Evolutionary conservation across 2,888 invertebrate species (phyloP).

Genomic region (Lasioglossum marginatum): DNA sequence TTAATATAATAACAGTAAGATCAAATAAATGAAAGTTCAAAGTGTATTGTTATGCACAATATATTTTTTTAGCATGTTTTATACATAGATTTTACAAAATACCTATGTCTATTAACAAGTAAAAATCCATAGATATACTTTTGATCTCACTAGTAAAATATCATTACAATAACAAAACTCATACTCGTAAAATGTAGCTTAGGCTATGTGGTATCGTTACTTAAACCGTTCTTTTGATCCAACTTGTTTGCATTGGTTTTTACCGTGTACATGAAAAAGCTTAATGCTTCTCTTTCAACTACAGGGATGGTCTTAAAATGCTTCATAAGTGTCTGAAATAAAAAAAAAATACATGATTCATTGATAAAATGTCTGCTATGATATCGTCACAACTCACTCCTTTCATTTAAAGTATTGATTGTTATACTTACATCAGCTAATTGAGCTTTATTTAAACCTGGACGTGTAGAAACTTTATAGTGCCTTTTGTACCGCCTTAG

Average conservation of each 20-base stretch:
- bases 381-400: background rate
- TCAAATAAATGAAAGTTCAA: constrained; percentile 31
- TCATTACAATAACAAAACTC: constrained; percentile 62
- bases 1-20: background rate
- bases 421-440: constrained; percentile 94
- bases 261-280: constrained; percentile 98
- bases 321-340: constrained; percentile 94
- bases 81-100: constrained; percentile 78
- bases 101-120: constrained; percentile 78
- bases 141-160: constrained; percentile 69
- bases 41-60: constrained; percentile 43
- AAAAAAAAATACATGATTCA: constrained; percentile 12
- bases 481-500: constrained; percentile 96
- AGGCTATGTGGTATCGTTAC: constrained; percentile 87
- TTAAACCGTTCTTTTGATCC: constrained; percentile 92
- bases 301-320: constrained; percentile 98
- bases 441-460: constrained; percentile 97
- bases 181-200: constrained; percentile 53
- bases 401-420: background rate
- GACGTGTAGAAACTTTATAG: constrained; percentile 95
- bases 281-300: constrained; percentile 96
- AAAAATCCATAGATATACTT: constrained; percentile 66
- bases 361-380: background rate
- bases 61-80: constrained; percentile 61
- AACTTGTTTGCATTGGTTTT: constrained; percentile 96